Conservation (phyloP, 2,888 invertebrate species). For the Lydus trimaculatus region DNA sequence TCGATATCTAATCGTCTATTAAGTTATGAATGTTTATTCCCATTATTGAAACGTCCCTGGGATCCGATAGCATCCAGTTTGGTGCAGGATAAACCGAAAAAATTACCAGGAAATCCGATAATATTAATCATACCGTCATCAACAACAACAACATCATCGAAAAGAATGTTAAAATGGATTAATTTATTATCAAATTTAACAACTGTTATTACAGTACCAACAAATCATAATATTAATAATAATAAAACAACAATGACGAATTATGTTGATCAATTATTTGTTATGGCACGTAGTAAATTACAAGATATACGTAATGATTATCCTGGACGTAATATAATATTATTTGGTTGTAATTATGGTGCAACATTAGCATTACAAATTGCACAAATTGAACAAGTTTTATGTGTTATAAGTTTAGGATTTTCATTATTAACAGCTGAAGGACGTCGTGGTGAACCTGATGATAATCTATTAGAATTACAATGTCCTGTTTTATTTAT, state of each 20-base stretch:
- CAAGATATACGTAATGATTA: conserved; percentile 73
- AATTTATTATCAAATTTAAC: conserved; percentile 72
- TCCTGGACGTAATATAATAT: conserved; percentile 73
- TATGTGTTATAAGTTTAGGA: conserved; percentile 79
- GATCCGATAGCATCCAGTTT: conserved; percentile 71
- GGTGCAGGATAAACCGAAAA: conserved; percentile 71
- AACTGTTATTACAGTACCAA: conserved; percentile 70
- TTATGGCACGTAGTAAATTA: conserved; percentile 73
- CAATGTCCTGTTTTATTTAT: conserved; percentile 80
- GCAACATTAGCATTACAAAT: conserved; percentile 78
- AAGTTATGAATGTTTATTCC: conserved; percentile 70
- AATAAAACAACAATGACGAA: conserved; percentile 62
- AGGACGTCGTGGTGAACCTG: conserved; percentile 75
- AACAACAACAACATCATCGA: conserved; percentile 62
- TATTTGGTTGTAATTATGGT: conserved; percentile 82
- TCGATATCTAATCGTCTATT: conserved; percentile 62
- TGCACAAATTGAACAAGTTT: conserved; percentile 73
- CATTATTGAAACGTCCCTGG: conserved; percentile 75
- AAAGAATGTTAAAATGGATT: conserved; percentile 75
- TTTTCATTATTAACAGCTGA: conserved; percentile 78
- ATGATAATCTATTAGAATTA: conserved; percentile 76
- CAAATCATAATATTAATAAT: conserved; percentile 61
- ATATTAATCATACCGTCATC: conserved; percentile 71
- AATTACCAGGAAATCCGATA: conserved; percentile 73
- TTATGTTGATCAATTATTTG: conserved; percentile 70